These are phyloP conservation scores for Onychomys arenicola DNA, from an alignment of 2,797 vertebrate genomes.

Conservation along the genomic window DNA sequence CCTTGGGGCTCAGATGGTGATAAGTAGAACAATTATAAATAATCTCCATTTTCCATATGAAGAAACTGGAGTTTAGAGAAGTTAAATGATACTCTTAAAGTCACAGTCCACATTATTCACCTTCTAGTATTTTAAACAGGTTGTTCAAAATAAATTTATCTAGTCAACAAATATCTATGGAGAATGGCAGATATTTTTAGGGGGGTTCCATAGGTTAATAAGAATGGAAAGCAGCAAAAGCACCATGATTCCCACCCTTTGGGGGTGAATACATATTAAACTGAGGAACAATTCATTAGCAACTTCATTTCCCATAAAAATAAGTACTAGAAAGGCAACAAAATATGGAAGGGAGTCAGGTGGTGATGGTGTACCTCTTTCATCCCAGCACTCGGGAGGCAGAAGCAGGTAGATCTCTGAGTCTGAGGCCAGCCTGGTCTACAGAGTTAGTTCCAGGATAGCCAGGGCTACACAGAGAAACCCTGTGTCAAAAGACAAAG, in stretches of 20 bases:
- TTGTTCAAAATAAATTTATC: constrained; percentile 46
- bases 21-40: constrained; percentile 6
- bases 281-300: constrained; percentile 10
- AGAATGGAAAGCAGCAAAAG: not conserved
- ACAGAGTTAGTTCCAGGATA: not conserved
- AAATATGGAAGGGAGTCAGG: not conserved
- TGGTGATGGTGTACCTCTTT: not conserved
- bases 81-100: not conserved
- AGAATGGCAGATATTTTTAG: not conserved
- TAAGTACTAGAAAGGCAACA: not conserved
- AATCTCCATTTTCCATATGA: not conserved
- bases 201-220: not conserved
- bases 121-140: not conserved
- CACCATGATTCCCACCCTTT: not conserved
- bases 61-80: not conserved
- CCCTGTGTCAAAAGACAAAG: not conserved
- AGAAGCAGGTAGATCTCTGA: not conserved
- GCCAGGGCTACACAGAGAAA: not conserved
- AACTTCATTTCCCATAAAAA: constrained; percentile 20
- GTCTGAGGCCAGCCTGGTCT: not conserved
- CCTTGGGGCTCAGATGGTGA: not conserved
- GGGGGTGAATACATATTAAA: not conserved
- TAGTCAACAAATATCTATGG: not conserved
- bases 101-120: not conserved
- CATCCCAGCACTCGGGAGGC: not conserved